Evolutionary conservation across 2,113 vertebrate genomes (phyloP).

Genomic region (Solenodon paradoxus): DNA sequence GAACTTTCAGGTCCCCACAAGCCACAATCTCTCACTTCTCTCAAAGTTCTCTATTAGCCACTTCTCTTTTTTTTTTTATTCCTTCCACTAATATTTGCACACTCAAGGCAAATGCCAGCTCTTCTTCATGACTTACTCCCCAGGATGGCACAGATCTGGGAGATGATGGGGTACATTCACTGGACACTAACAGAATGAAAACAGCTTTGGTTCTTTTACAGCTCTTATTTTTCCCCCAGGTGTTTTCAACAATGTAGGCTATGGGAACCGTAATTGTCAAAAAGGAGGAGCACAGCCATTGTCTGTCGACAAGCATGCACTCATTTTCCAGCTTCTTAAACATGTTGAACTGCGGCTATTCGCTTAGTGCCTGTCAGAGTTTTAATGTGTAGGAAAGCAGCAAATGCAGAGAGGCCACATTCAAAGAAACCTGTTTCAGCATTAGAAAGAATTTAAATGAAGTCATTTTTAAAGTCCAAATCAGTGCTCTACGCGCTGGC

Average conservation of each 20-base stretch:
- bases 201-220: not conserved
- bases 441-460: not conserved
- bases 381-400: not conserved
- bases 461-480: not conserved
- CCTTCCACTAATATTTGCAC: not conserved
- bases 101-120: not conserved
- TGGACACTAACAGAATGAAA: not conserved
- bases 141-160: not conserved
- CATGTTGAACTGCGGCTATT: not conserved
- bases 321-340: not conserved
- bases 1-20: not conserved
- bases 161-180: not conserved
- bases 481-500: not conserved
- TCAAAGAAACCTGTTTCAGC: not conserved
- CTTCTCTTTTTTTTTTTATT: not conserved
- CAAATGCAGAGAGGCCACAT: not conserved
- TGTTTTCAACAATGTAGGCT: not conserved
- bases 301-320: no score
- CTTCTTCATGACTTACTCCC: not conserved
- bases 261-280: not conserved
- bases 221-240: not conserved
- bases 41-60: rapidly evolving
- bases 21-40: no score
- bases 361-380: not conserved
- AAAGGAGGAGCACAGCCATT: no score